Evolutionary conservation across 2,888 invertebrate species (phyloP).

Genomic region (Chloromyia formosa): DNA sequence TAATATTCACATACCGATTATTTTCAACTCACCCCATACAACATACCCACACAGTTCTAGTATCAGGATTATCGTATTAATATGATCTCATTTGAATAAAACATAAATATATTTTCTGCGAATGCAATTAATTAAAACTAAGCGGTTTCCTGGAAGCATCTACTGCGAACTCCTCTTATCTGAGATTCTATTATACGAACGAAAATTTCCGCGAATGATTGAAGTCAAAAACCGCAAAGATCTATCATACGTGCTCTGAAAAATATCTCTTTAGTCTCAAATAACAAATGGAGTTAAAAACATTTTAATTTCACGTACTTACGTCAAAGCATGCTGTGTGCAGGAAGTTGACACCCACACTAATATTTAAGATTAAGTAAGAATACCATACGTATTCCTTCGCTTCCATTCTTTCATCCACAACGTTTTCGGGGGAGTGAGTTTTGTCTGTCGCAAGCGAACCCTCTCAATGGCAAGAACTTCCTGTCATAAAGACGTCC

Average conservation of each 20-base stretch:
- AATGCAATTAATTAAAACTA: slow-evolving; percentile 1
- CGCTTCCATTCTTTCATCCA: neutral
- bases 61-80: too few relatives aligned
- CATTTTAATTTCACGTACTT: neutral
- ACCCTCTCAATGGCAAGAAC: neutral
- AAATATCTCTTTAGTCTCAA: neutral
- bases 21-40: too few relatives aligned
- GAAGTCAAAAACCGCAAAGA: slow-evolving; percentile 3
- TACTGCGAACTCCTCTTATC: neutral
- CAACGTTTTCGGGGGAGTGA: neutral
- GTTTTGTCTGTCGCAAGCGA: too few relatives aligned
- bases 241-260: neutral
- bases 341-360: too few relatives aligned
- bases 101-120: neutral
- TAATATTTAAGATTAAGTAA: too few relatives aligned
- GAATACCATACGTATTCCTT: neutral
- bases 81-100: too few relatives aligned
- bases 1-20: too few relatives aligned
- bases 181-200: neutral
- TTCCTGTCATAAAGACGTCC: neutral
- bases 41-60: too few relatives aligned
- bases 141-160: neutral
- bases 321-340: neutral
- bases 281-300: slow-evolving; percentile 1
- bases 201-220: neutral